Base-by-base conservation (phyloP, 2,113 vertebrate genomes). In the Pelecanoides urinatrix region DNA sequence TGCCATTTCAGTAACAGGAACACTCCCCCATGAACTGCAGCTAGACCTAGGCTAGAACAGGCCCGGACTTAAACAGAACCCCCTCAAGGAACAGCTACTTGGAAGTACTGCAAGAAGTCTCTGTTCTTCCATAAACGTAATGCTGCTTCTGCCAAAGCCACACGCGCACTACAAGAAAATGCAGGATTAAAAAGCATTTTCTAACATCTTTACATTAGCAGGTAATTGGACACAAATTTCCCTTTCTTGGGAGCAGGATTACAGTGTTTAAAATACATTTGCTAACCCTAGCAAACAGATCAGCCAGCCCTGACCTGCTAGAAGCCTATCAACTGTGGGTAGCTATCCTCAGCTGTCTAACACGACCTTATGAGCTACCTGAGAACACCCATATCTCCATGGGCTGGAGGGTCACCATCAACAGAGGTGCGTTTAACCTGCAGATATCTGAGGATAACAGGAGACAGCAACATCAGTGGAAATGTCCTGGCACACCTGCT, bases 151-250 rank as follows among this genome's bases (percentile, higher is more conserved):
- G 80, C 42, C 83, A 90, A 95, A 93, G 70, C 66, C 94, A 91
- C 50, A 38, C 0, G 0, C 18, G 27, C 0, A 0, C 66, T 70
- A 50, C 32, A 75, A 75, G 70, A 91, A 47, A 63, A 84, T 9
- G 29, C 77, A 70, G n/a, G 49, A 81, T 88, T 92, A 94, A 65
- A 87, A 95, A 82, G 26, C 45, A 42, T 76, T 65, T 91, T 76
- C 58, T 85, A 70, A 79, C 32, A 47, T 21, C 61, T 90, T 67
- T 38, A 74, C 13, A 16, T 78, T 68, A 87, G 56, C 49, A 87
- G 36, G 29, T 75, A 87, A 85, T 2, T 53, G 34, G 81, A 77
- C 58, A 29, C 9, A 82, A 30, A 59, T 68, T 42, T 78, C 9
- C n/a, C 42, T 65, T 67, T 45, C 38, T 9, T 75, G 30, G 58